Conservation (phyloP, 2,888 invertebrate genomes). For the Pseudococcus jackbeardsleyi region DNA sequence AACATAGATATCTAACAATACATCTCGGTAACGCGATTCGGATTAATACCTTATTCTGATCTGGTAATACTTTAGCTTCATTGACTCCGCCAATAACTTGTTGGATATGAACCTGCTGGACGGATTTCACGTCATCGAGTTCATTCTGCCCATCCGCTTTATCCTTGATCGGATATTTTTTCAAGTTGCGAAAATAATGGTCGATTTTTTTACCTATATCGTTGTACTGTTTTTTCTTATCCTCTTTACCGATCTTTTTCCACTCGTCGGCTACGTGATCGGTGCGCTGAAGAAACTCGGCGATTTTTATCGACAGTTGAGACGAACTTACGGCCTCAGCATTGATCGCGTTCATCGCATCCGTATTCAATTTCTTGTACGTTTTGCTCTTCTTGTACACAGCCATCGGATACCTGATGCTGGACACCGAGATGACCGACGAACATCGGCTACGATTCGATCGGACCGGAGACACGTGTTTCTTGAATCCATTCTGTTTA, state of each 20-base stretch:
- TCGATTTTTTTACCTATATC: constrained; percentile 51
- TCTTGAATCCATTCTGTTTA: constrained; percentile 10
- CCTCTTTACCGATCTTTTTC: constrained; percentile 71
- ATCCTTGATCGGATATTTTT: background rate
- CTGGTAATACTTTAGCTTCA: background rate
- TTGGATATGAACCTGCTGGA: background rate
- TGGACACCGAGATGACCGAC: constrained; percentile 32
- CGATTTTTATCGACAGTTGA: constrained; percentile 81
- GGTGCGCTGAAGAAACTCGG: constrained; percentile 84
- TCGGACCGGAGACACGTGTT: constrained; percentile 1
- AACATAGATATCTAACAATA: background rate
- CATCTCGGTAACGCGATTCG: background rate
- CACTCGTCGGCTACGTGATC: constrained; percentile 93
- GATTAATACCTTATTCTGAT: background rate
- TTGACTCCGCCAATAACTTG: background rate
- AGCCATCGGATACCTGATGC: constrained; percentile 31
- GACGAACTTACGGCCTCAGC: constrained; percentile 79
- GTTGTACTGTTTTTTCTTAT: constrained; percentile 52
- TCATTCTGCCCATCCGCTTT: background rate
- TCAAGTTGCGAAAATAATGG: constrained; percentile 51
- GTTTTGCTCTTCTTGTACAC: constrained; percentile 37
- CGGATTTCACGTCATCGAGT: background rate
- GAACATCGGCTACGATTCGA: constrained; percentile 22
- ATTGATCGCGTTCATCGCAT: background rate
- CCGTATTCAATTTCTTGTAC: constrained; percentile 41